Evolutionary conservation across 1,140 invertebrate species (phyloP), one percentile per base, ranked within the genome.

Genomic region (Chelonus insularis): DNA sequence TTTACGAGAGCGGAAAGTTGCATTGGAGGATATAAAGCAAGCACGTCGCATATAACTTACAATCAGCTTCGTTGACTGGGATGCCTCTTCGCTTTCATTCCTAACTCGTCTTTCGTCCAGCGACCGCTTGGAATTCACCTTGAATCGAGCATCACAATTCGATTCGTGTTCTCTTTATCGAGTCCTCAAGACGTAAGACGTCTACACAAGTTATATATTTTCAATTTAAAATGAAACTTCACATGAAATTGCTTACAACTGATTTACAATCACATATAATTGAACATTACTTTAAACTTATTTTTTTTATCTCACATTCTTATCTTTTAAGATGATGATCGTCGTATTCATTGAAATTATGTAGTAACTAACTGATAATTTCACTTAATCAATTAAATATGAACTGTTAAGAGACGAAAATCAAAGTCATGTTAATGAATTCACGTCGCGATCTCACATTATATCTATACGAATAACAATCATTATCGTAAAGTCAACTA

Each of bases 1-100:
- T 81, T 80, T 81, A 81, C 78, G 79, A 81, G 79, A 78, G 72
- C 74, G 69, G 69, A 81, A 79, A 80, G 74, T 79, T 78, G 73
- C 75, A 71, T 72, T 70, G 71, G 72, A 54, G 72, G 72, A 77
- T 78, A 80, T 81, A 80, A 79, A 79, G 76, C 73, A 80, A 77
- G 64, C 73, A 70, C 73, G 74, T 79, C 76, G 74, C 76, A 77
- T 80, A 81, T 81, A 81, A 81, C 78, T 81, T 80, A 80, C 79
- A 81, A 81, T 81, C 79, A 80, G 74, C 73, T 65, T 12, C 5
- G 18, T 20, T 20, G 18, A 45, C 41, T 45, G 45, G 11, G 29
- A 29, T 59, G 9, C 36, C 25, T 37, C 39, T 36, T 55, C 32
- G 52, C 59, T 58, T 21, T 59, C 57, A 43, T 47, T 71, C 66